Conservation (phyloP, 2,797 vertebrate genomes). For the Sebastes alutus region DNA sequence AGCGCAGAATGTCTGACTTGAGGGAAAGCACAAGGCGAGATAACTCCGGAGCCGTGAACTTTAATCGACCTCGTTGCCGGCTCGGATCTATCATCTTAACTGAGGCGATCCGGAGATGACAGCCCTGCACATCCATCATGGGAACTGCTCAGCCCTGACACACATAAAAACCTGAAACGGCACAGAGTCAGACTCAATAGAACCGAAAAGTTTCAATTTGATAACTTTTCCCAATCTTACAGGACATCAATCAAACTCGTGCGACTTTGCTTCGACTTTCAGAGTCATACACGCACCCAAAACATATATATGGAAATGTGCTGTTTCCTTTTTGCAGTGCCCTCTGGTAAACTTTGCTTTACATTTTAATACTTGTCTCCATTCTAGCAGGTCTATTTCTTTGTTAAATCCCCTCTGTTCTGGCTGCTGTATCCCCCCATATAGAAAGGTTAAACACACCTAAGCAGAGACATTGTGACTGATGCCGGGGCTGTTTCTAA, state of each 20-base stretch:
- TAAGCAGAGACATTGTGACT: slow-evolving; percentile 79
- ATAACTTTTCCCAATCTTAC: not conserved
- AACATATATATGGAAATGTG: slow-evolving; percentile 47
- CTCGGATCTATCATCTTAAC: slow-evolving; percentile 72
- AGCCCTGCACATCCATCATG: slow-evolving; percentile 52
- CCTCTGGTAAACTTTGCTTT: slow-evolving; percentile 56
- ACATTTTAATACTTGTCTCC: slow-evolving; percentile 45
- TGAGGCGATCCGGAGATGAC: slow-evolving; percentile 57
- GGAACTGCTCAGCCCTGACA: slow-evolving; percentile 44
- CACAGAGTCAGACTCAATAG: slow-evolving; percentile 39
- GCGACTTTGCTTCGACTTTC: slow-evolving; percentile 64
- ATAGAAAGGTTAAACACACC: slow-evolving; percentile 86
- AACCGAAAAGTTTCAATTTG: slow-evolving; percentile 29
- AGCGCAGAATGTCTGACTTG: slow-evolving; percentile 14
- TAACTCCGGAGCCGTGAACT: slow-evolving; percentile 57
- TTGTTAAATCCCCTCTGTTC: slow-evolving; percentile 66
- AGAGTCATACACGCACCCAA: slow-evolving; percentile 7
- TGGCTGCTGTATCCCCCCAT: slow-evolving; percentile 60
- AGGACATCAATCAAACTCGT: slow-evolving; percentile 8
- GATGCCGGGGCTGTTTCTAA: slow-evolving; percentile 82
- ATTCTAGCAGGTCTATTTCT: slow-evolving; percentile 65
- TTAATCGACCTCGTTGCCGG: slow-evolving; percentile 51
- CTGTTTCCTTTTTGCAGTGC: slow-evolving; percentile 28
- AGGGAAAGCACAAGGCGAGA: slow-evolving; percentile 19
- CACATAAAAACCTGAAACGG: slow-evolving; percentile 40